These are phyloP conservation scores for Malacoctenus gilli DNA, from an alignment of 2,797 vertebrate genomes.

Conservation along the genomic window DNA sequence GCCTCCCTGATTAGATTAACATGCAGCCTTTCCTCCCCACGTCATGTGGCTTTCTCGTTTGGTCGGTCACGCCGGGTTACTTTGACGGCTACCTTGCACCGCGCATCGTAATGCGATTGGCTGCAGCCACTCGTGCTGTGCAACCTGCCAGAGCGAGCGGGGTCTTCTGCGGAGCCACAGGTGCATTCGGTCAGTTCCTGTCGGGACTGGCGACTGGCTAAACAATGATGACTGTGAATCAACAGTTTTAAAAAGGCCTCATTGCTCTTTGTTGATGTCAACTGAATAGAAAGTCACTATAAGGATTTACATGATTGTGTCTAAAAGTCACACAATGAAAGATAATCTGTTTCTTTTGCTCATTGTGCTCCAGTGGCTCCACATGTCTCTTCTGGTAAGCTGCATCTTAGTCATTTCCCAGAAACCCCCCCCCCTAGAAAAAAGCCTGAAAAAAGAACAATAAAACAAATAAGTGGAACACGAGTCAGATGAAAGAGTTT, in stretches of 20 bases:
- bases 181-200: constrained; percentile 36
- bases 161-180: constrained; percentile 18
- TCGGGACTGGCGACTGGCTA: too few species aligned
- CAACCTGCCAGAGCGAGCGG: constrained; percentile 28
- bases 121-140: constrained; percentile 27
- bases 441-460: not conserved
- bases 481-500: constrained; percentile 47
- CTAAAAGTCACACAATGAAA: too few species aligned
- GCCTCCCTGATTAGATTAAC: constrained; percentile 65
- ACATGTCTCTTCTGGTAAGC: constrained; percentile 1
- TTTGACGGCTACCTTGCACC: constrained; percentile 37
- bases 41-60: constrained; percentile 54
- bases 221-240: too few species aligned
- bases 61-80: constrained; percentile 17
- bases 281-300: too few species aligned
- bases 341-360: not conserved
- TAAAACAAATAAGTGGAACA: not conserved
- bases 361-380: not conserved
- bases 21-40: constrained; percentile 34
- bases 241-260: too few species aligned
- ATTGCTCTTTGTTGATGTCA: too few species aligned
- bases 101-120: constrained; percentile 30
- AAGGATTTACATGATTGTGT: too few species aligned
- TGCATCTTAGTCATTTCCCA: constrained; percentile 13
- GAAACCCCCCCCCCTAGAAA: too few species aligned